Evolutionary conservation across 2,888 invertebrate genomes (phyloP), one percentile per base, ranked within the genome.

Genomic region (Neria commutata): DNA sequence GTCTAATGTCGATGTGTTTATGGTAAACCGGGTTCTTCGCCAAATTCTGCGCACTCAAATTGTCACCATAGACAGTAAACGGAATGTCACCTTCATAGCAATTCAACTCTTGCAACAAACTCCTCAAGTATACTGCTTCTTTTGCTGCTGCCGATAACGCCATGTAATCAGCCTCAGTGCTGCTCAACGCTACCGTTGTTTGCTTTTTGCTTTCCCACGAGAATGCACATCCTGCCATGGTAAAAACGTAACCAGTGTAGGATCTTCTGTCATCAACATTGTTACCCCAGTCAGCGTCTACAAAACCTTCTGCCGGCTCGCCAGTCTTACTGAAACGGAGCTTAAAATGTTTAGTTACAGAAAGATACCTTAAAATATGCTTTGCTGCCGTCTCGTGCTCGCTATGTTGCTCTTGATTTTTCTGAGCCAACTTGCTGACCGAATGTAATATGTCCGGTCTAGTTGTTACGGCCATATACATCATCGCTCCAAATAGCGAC

Each of bases 201-300:
- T 62, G 55, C 40, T 60, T 60, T n/a, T 33, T 54, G n/a, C 37
- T 33, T n/a, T 62, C 60, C 60, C 60, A 57, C 3, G 33, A 17
- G 16, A 54, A 48, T 1, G 51, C 48, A 1, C 37, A 53, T 14
- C 55, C 54, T 19, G 40, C 24, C 19, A 61, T 2, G 6, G 54
- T 25, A 10, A 56, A 63, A 29, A 26, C 59, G 16, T 17, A 56
- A 17, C 56, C 60, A 5, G 58, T 56, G 17, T 61, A 67, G 2
- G 67, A 63, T 16, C 60, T 63, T 8, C 63, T 49, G 29, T 65
- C 58, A 3, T 24, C 42, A 2, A 19, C 3, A 17, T 58, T 42
- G 3, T 59, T 56, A n/a, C 58, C 63, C 63, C 63, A 67, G 42
- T 66, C 63, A 8, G 61, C 61, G 45, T 66, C 66, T 17, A 56